Evolutionary conservation across 2,888 invertebrate species (phyloP), one percentile per base, ranked within the genome.

Genomic region (Opisthograptis luteolata): DNA sequence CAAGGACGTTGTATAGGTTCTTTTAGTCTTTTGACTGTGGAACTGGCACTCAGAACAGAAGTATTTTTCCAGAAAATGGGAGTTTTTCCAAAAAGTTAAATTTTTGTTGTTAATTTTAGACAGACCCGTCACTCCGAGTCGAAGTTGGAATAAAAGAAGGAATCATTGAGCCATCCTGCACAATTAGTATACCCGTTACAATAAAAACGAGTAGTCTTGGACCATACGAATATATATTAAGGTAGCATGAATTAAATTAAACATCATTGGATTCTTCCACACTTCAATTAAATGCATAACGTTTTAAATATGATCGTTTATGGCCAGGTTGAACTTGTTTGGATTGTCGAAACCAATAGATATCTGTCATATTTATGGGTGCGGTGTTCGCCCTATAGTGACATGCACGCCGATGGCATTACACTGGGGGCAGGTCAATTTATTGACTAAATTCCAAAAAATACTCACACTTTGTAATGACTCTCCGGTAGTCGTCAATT

Each of bases 311-410:
- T 1, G 10, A 9, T 20, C 15, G 8, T 36, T 31, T 31, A 6
- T 37, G 14, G 6, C 25, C 55, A 86, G 84, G 44, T 60, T 87
- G 50, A 64, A 72, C 44, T 65, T 89, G 12, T 91, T 92, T 66
- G 92, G 92, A 0, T 57, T 81, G 28, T 69, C 84, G 1, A 70
- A 77, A 46, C 66, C 83, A n/a, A 65, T 87, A 2, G 79, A 86
- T 14, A 78, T 91, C 40, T 93, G 93, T 53, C 79, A 77, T 9
- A 81, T 94, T 30, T 72, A 72, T 4, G 93, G 92, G 17, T 89
- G 80, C 34, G 94, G 93, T 15, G 92, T 94, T 63, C 94, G 95
- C 1, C 95, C 95, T 0, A 93, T 94, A 7, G 91, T 95, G 2
- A 93, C 93, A 3, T 89, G 92, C 24, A 75, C 82, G 12, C 94